Conservation (phyloP, 2,113 vertebrate species). For the Corvus moneduloides region DNA sequence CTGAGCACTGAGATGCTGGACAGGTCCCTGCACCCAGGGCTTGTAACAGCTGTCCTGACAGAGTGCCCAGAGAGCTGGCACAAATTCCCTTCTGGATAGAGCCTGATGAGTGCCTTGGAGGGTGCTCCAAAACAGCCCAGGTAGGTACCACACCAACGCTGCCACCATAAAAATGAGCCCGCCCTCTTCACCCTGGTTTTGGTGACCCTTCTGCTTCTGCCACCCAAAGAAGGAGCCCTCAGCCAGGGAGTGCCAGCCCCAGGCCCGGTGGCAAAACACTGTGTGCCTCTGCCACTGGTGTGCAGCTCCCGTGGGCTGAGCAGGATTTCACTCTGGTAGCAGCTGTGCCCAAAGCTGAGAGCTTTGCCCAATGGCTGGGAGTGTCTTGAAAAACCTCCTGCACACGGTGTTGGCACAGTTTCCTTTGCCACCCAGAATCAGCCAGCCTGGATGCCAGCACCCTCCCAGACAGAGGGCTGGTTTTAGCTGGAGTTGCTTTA, state of each 20-base stretch:
- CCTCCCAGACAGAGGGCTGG: background rate
- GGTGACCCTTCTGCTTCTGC: background rate
- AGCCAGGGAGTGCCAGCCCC: background rate
- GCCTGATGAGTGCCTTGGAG: background rate
- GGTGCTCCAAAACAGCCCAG: background rate
- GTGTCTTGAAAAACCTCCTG: background rate
- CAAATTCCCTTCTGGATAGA: background rate
- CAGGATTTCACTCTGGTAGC: background rate
- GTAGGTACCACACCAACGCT: background rate
- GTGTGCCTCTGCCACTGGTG: background rate
- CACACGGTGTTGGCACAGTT: fast-evolving
- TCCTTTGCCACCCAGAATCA: background rate
- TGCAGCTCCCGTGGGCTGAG: background rate
- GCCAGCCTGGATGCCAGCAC: background rate
- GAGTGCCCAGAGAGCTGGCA: background rate
- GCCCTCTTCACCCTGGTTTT: background rate
- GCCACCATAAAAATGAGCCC: fast-evolving
- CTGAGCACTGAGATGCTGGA: fast-evolving
- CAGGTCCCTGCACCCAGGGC: background rate
- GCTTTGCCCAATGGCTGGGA: background rate
- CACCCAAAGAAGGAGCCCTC: background rate
- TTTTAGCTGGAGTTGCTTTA: background rate
- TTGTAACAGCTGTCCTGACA: background rate
- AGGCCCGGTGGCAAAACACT: background rate
- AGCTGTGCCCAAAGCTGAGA: background rate